Evolutionary conservation across 1,140 invertebrate genomes (phyloP).

Genomic region (Lordiphosa stackelbergi): DNA sequence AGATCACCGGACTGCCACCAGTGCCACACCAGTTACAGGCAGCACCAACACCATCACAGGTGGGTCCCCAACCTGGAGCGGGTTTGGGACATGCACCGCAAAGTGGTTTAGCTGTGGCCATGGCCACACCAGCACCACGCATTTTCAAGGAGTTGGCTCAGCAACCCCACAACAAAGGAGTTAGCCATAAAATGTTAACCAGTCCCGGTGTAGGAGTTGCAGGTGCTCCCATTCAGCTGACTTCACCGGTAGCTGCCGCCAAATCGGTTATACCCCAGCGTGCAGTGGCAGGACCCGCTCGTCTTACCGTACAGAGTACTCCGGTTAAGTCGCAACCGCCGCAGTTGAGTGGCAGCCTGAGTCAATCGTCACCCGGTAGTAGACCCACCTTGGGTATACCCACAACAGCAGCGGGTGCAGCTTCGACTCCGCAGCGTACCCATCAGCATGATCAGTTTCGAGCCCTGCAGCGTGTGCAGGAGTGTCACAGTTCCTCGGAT

Average conservation of each 20-base stretch:
- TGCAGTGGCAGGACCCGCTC: conserved; percentile 62
- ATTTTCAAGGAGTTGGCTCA: conserved; percentile 72
- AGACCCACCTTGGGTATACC: conserved; percentile 55
- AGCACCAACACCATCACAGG: not conserved
- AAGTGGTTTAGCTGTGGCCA: conserved; percentile 58
- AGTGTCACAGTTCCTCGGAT: conserved; percentile 91
- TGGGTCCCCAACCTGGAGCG: conserved; percentile 13
- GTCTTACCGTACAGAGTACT: conserved; percentile 79
- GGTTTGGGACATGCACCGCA: conserved; percentile 25
- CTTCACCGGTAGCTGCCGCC: conserved; percentile 14
- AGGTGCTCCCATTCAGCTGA: conserved; percentile 17
- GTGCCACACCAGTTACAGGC: conserved; percentile 23
- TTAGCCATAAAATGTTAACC: conserved; percentile 23
- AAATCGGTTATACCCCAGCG: conserved; percentile 59
- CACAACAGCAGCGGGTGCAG: conserved; percentile 16
- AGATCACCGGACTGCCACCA: conserved; percentile 50
- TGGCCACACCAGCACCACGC: conserved; percentile 69
- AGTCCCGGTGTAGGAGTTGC: conserved; percentile 15
- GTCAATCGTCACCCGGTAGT: conserved; percentile 44
- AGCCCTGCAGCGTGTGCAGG: conserved; percentile 80
- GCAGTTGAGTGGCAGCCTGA: conserved; percentile 79
- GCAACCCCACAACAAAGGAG: conserved; percentile 49
- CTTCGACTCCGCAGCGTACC: conserved; percentile 21
- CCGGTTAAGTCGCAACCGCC: conserved; percentile 82
- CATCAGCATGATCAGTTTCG: conserved; percentile 75